Evolutionary conservation across 2,888 invertebrate genomes (phyloP).

Genomic region (Nudaria mundana): DNA sequence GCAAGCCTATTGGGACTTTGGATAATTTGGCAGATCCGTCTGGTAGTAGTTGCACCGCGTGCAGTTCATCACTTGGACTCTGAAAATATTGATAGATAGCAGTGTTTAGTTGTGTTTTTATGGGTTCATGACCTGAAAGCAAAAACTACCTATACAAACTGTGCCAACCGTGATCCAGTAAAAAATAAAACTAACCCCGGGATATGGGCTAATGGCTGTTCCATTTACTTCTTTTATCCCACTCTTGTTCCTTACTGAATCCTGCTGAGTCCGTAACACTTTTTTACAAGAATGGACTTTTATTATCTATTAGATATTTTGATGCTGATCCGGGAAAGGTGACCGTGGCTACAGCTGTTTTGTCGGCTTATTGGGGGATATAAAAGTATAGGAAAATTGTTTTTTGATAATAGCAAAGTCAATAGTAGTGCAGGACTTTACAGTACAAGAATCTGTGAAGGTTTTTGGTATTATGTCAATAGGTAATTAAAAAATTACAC

Average conservation of each 20-base stretch:
- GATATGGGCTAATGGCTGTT: slow-evolving; percentile 53
- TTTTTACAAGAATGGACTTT: slow-evolving; percentile 43
- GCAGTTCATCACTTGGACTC: too few species aligned
- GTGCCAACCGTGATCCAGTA: slow-evolving; percentile 9
- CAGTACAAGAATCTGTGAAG: too few species aligned
- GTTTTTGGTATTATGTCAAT: too few species aligned
- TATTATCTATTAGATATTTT: slow-evolving; percentile 38
- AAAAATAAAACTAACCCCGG: slow-evolving; percentile 34
- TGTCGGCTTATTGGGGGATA: slow-evolving; percentile 18
- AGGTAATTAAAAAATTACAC: too few species aligned
- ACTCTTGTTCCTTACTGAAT: slow-evolving; percentile 50
- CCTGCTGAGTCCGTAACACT: slow-evolving; percentile 39
- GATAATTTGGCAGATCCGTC: too few species aligned
- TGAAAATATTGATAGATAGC: too few species aligned
- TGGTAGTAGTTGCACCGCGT: too few species aligned
- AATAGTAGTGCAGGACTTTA: not conserved
- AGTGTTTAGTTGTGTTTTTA: too few species aligned
- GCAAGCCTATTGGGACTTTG: too few species aligned
- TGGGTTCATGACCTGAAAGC: too few species aligned
- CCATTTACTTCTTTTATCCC: slow-evolving; percentile 57
- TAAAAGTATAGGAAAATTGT: slow-evolving; percentile 8
- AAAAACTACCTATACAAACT: too few species aligned
- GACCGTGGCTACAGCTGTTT: slow-evolving; percentile 30
- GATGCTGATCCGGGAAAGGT: slow-evolving; percentile 22
- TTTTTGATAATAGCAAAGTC: slow-evolving; percentile 4